Conservation (phyloP, 2,888 invertebrate species). For the Papilio elwesi region DNA sequence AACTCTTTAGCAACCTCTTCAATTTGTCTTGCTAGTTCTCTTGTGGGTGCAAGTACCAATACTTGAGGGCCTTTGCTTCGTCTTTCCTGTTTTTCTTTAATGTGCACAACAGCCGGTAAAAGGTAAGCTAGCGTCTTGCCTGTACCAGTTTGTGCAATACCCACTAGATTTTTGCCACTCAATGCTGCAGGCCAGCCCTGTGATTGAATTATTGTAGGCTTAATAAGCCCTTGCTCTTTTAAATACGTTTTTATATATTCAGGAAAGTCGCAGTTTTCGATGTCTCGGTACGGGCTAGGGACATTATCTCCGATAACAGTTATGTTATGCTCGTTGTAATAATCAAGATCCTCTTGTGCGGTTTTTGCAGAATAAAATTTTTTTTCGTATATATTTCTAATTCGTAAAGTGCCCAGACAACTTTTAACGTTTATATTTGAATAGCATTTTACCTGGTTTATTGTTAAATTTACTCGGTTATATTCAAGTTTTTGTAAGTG, state of each 20-base stretch:
- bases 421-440: conserved; percentile 2
- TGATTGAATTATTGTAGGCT: conserved; percentile 92
- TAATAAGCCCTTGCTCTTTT: conserved; percentile 85
- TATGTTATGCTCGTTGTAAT: conserved; percentile 87
- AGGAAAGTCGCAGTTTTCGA: conserved; percentile 90
- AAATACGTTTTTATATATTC: conserved; percentile 87
- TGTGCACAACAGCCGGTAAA: conserved; percentile 92
- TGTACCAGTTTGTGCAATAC: conserved; percentile 93
- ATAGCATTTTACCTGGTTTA: conserved; percentile 2
- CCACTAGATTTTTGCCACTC: conserved; percentile 91
- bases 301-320: conserved; percentile 88
- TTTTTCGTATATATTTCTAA: conserved; percentile 8
- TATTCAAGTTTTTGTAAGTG: conserved; percentile 41
- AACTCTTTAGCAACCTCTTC: conserved; percentile 91
- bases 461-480: conserved; percentile 18
- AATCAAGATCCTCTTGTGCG: conserved; percentile 81
- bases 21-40: conserved; percentile 91
- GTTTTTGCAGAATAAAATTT: conserved; percentile 64
- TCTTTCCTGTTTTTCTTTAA: conserved; percentile 88
- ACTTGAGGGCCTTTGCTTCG: conserved; percentile 92
- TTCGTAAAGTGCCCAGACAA: conserved; percentile 5
- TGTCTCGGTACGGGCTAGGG: conserved; percentile 90
- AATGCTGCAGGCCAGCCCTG: conserved; percentile 94
- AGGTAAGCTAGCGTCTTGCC: conserved; percentile 91
- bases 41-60: conserved; percentile 91